Evolutionary conservation across 1,140 invertebrate species (phyloP).

Genomic region (Drosophila pruinosa): DNA sequence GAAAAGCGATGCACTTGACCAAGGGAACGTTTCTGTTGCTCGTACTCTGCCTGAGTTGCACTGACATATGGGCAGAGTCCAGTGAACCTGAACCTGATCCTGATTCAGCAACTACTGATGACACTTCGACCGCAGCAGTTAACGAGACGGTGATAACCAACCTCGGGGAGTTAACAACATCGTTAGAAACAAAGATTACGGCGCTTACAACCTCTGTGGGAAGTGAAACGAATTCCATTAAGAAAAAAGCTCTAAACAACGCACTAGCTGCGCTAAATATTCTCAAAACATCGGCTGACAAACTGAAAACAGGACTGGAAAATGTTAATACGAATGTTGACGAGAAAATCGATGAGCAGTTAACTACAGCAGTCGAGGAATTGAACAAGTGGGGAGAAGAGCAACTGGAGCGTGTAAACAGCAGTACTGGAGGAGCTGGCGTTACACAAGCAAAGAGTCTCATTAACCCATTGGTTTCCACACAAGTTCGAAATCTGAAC

Average conservation of each 20-base stretch:
- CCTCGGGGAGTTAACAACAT: background rate
- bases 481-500: background rate
- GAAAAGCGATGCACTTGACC: slow-evolving; percentile 47
- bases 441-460: background rate
- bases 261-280: slow-evolving; percentile 6
- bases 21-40: slow-evolving; percentile 51
- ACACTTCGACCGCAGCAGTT: background rate
- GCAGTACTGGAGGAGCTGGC: slow-evolving; percentile 7
- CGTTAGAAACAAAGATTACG: background rate
- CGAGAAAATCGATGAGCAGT: background rate
- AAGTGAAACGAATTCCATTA: background rate
- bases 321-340: slow-evolving; percentile 16
- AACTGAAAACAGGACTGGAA: slow-evolving; percentile 2
- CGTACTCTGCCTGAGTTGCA: slow-evolving; percentile 42
- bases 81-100: too few species aligned
- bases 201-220: background rate
- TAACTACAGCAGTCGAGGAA: background rate
- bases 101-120: too few species aligned
- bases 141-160: background rate
- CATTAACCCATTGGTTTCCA: background rate
- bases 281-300: background rate
- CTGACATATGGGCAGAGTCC: slow-evolving; percentile 23
- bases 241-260: background rate
- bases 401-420: slow-evolving; percentile 38
- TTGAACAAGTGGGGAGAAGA: slow-evolving; percentile 28